Percentiles rank a stretch among this genome's conserved stretches.
Evolutionary conservation across 2,888 invertebrate species (phyloP).

Genomic region (Chrysolina americana): DNA sequence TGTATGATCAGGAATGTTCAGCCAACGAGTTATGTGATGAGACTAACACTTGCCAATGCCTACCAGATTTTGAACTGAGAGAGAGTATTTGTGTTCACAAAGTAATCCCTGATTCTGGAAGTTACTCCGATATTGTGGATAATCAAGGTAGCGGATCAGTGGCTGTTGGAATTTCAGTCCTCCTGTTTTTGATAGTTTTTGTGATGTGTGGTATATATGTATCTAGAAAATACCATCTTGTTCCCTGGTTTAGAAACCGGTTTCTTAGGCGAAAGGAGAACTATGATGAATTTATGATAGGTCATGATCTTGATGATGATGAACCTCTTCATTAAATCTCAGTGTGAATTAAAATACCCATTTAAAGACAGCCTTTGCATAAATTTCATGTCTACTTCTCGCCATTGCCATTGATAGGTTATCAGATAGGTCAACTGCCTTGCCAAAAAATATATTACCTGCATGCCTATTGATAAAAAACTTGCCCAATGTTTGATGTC

Average conservation of each 20-base stretch:
- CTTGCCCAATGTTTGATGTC: background rate
- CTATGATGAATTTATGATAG: constrained; percentile 70
- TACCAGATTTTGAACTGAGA: constrained; percentile 55
- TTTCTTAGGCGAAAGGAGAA: constrained; percentile 65
- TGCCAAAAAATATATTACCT: background rate
- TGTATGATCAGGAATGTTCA: constrained; percentile 55
- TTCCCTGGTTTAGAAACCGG: constrained; percentile 64
- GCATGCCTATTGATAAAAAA: background rate
- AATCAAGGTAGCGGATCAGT: constrained; percentile 61
- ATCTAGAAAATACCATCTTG: constrained; percentile 62
- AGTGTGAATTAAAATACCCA: constrained; percentile 7
- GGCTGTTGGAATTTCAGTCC: constrained; percentile 64
- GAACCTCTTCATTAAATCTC: constrained; percentile 38
- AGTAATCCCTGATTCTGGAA: constrained; percentile 45
- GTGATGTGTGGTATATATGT: constrained; percentile 66
- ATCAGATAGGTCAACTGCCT: background rate
- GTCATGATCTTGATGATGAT: constrained; percentile 67
- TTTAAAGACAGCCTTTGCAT: background rate
- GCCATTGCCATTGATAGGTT: background rate
- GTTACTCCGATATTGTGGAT: constrained; percentile 60
- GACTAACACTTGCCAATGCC: constrained; percentile 60
- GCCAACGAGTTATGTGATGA: constrained; percentile 61
- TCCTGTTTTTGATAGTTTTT: constrained; percentile 64
- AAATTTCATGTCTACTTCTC: background rate
- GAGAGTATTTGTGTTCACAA: constrained; percentile 53